A percentile compares a stretch with the other conserved stretches of the same genome.
phyloP scores from a whole-genome alignment of 1,140 invertebrate genomes.

The Heliconius congener region DNA sequence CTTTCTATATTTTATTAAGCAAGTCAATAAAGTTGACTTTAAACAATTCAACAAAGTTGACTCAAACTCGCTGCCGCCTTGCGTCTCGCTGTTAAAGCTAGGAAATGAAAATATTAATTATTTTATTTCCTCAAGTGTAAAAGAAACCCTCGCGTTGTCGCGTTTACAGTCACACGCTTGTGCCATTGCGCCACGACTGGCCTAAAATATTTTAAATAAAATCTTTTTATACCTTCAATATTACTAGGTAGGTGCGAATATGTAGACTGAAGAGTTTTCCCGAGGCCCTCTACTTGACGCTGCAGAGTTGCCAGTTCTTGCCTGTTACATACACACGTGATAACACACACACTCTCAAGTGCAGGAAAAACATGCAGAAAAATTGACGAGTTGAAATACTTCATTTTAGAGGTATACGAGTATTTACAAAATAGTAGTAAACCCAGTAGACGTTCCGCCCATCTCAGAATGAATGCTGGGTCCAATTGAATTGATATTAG shows the following conservation, averaged over 20 bases:
- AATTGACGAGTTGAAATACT: background rate
- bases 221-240: slow-evolving; percentile 60
- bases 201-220: background rate
- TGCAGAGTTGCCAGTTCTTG: slow-evolving; percentile 81
- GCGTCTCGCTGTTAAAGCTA: too few species aligned
- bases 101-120: too few species aligned
- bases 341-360: slow-evolving; percentile 66
- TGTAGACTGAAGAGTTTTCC: slow-evolving; percentile 56
- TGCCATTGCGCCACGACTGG: background rate
- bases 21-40: too few species aligned
- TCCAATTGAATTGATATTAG: background rate
- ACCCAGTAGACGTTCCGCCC: too few species aligned
- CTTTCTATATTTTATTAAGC: too few species aligned
- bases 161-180: too few species aligned
- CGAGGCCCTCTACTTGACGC: slow-evolving; percentile 78
- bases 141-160: too few species aligned
- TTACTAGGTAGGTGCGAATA: slow-evolving; percentile 59
- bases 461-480: too few species aligned
- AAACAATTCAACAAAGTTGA: too few species aligned
- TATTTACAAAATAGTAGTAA: too few species aligned
- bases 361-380: slow-evolving; percentile 42
- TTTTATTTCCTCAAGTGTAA: too few species aligned
- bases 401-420: background rate
- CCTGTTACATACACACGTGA: slow-evolving; percentile 72
- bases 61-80: too few species aligned